Percentiles rank a stretch among this genome's conserved stretches.
These are phyloP conservation scores for Ornithorhynchus anatinus DNA, from an alignment of 2,113 vertebrate genomes.

Conservation along the genomic window DNA sequence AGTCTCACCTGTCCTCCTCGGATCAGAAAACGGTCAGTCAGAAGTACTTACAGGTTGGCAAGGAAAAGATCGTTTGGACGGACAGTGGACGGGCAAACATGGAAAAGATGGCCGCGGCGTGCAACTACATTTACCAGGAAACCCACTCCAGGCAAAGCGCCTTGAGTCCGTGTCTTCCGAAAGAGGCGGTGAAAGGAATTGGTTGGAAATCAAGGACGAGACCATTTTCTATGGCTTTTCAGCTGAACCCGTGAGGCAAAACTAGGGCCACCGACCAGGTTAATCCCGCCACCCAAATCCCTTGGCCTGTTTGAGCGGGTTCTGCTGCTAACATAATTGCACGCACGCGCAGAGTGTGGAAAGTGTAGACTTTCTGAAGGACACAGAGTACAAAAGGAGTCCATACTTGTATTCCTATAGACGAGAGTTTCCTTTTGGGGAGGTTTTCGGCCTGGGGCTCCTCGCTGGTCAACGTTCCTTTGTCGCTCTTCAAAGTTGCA, in stretches of 20 bases:
- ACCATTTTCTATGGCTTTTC: neutral
- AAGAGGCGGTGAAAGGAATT: slow-evolving; percentile 5
- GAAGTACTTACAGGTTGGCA: slow-evolving; percentile 30
- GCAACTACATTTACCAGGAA: slow-evolving; percentile 60
- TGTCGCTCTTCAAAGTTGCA: slow-evolving; percentile 82
- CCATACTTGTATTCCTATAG: slow-evolving; percentile 97
- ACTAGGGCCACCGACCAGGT: too few relatives aligned
- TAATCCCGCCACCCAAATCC: too few relatives aligned
- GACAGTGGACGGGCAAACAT: slow-evolving; percentile 52
- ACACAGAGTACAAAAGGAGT: slow-evolving; percentile 51
- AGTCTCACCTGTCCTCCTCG: slow-evolving; percentile 16
- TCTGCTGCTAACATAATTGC: slow-evolving; percentile 53
- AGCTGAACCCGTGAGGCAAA: neutral
- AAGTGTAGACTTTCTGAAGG: slow-evolving; percentile 22
- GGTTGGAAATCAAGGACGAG: neutral
- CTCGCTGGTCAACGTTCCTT: slow-evolving; percentile 77
- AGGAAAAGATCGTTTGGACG: slow-evolving; percentile 45
- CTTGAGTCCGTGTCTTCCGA: accelerated
- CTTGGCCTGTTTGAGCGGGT: slow-evolving; percentile 4
- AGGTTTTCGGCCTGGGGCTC: slow-evolving; percentile 80
- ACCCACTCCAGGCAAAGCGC: neutral
- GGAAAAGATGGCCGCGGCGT: slow-evolving; percentile 60
- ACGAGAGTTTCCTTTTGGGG: slow-evolving; percentile 94
- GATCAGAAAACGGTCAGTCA: slow-evolving; percentile 56
- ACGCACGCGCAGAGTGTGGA: slow-evolving; percentile 52